These are phyloP conservation scores for Protonibea diacanthus DNA, from an alignment of 2,797 vertebrate species.

Conservation along the genomic window DNA sequence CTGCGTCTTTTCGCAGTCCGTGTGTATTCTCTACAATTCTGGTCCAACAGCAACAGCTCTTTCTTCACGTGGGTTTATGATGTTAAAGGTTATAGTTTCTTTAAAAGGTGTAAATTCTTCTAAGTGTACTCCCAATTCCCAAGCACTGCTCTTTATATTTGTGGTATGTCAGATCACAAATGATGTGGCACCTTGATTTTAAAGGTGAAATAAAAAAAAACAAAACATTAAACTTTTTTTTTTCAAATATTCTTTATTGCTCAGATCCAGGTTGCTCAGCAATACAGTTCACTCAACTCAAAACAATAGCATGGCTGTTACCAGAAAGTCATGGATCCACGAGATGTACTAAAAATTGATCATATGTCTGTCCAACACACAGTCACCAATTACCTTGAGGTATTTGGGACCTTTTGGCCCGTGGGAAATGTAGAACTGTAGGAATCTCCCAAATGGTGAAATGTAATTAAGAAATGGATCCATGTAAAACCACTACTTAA, in stretches of 20 bases:
- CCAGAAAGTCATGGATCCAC: conserved; percentile 78
- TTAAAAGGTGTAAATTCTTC: conserved; percentile 3
- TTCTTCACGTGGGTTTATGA: neutral
- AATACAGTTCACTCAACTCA: conserved; percentile 88
- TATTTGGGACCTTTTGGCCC: conserved; percentile 77
- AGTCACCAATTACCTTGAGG: conserved; percentile 75
- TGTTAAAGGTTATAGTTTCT: conserved; percentile 9
- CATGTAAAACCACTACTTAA: conserved; percentile 71
- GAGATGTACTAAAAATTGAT: conserved; percentile 66
- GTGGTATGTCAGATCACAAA: conserved; percentile 13
- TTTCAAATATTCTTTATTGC: conserved; percentile 88
- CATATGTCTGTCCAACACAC: conserved; percentile 71
- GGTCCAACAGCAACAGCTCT: neutral
- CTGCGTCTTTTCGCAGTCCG: neutral
- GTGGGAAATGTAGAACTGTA: conserved; percentile 75
- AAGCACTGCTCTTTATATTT: conserved; percentile 13
- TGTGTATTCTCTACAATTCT: conserved; percentile 1
- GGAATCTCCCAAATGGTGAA: conserved; percentile 79
- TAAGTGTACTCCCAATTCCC: neutral
- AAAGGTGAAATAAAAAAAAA: conserved; percentile 12
- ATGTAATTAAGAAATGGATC: conserved; percentile 77
- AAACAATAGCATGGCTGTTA: conserved; percentile 82
- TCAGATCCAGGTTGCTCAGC: conserved; percentile 88
- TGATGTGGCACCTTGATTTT: conserved; percentile 14
- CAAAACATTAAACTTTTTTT: conserved; percentile 51